A percentile compares a stretch with the other conserved stretches of the same genome.
These are phyloP conservation scores for Scaptomyza parva DNA, from an alignment of 2,888 invertebrate genomes.

Conservation along the genomic window DNA sequence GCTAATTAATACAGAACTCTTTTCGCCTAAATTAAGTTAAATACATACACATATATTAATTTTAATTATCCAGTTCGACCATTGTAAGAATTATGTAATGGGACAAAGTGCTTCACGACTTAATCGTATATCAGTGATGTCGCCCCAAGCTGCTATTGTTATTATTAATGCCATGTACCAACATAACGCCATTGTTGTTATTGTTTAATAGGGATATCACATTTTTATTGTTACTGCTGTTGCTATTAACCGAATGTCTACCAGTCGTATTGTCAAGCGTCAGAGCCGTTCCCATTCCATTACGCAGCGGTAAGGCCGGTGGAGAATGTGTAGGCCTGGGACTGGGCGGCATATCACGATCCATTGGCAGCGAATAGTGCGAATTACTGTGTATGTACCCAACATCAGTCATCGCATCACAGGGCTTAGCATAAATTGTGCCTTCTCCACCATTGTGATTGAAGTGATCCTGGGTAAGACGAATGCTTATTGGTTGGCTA, in stretches of 20 bases:
- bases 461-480: slow-evolving; percentile 83
- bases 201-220: slow-evolving; percentile 71
- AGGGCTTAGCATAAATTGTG: slow-evolving; percentile 67
- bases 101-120: slow-evolving; percentile 74
- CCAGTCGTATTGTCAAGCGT: slow-evolving; percentile 82
- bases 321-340: slow-evolving; percentile 83
- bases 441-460: slow-evolving; percentile 75
- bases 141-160: slow-evolving; percentile 82
- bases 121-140: slow-evolving; percentile 83
- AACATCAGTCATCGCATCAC: slow-evolving; percentile 74
- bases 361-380: slow-evolving; percentile 84
- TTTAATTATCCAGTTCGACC: slow-evolving; percentile 50
- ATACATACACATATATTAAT: slow-evolving; percentile 49
- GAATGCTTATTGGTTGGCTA: slow-evolving; percentile 82
- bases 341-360: slow-evolving; percentile 82
- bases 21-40: slow-evolving; percentile 57
- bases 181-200: slow-evolving; percentile 56
- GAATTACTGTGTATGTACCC: slow-evolving; percentile 84
- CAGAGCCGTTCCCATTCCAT: slow-evolving; percentile 66
- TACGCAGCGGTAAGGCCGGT: slow-evolving; percentile 83
- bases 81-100: slow-evolving; percentile 76
- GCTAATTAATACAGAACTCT: slow-evolving; percentile 68
- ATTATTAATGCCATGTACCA: slow-evolving; percentile 61
- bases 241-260: slow-evolving; percentile 77
- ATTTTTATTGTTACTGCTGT: slow-evolving; percentile 68